Percentiles rank a stretch among this genome's conserved stretches.
Evolutionary conservation across 2,888 invertebrate species (phyloP).

Genomic region (Eupithecia subumbrata): DNA sequence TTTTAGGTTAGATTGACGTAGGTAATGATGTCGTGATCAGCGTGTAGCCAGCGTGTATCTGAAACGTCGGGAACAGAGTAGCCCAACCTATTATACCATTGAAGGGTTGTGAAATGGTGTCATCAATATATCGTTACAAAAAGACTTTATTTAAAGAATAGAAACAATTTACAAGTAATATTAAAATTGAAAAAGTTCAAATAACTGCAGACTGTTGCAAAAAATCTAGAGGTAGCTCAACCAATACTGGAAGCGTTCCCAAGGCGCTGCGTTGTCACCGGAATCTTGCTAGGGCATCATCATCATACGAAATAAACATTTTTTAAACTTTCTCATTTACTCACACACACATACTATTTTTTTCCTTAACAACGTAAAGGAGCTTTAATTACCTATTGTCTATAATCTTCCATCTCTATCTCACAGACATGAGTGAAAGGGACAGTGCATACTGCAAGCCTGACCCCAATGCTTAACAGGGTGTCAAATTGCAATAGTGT

Average conservation of each 20-base stretch:
- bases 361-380: neutral
- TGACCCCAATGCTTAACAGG: conserved; percentile 41
- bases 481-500: conserved; percentile 33
- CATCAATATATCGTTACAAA: neutral
- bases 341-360: neutral
- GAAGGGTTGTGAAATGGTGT: neutral
- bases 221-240: neutral
- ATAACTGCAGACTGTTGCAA: neutral
- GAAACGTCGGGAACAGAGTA: neutral
- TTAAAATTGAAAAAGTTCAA: neutral
- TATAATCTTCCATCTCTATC: conserved; percentile 31
- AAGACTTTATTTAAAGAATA: no score
- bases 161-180: neutral
- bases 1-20: neutral
- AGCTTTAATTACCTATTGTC: conserved; percentile 12
- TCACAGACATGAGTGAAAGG: conserved; percentile 36
- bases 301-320: no score
- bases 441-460: conserved; percentile 35
- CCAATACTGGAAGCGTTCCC: neutral
- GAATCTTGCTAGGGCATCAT: neutral
- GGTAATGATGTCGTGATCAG: neutral
- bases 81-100: neutral
- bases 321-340: neutral
- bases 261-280: neutral
- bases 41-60: neutral